Base-by-base conservation (phyloP, 2,113 vertebrate genomes). In the Lycaon pictus region DNA sequence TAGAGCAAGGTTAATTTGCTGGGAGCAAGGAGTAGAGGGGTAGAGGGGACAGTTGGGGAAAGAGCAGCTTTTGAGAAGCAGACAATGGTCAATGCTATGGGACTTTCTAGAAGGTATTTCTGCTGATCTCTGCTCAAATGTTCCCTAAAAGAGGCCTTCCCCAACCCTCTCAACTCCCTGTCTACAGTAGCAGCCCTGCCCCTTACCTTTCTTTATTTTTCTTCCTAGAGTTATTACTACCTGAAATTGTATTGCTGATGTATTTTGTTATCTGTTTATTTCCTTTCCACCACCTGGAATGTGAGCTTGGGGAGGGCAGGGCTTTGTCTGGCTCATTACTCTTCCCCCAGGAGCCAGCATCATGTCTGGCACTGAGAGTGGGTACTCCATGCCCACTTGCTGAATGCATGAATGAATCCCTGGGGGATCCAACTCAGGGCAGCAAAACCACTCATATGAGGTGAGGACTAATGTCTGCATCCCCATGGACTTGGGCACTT, bases 31-130 rank as follows among this genome's bases (percentile, higher is more conserved):
- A 85, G 19, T 6, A 67, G 27, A 48, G 6, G 37, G 15, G 15
- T 51, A 17, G n/a, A 27, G 37, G 43, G 10, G 19, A 32, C 4
- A 48, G 37, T 23, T 76, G 37, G 69, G 16, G 55, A 51, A 69
- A 92, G 9, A 83, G 43, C 29, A 29, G 20, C 53, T 95, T 95
- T 84, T 79, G 58, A 69, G 77, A 48, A 69, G 17, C 12, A 62
- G 76, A 83, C 3, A 62, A 11, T 88, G 53, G 74, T 37, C 37
- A 82, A 37, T 58, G 37, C 25, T 51, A 60, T 25, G 27, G 65
- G 25, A 27, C n/a, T 80, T 89, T 93, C 79, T 62, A 65, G 71
- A 95, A 80, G 88, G 27, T 11, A 7, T 77, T 63, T 95, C 79
- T 89, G 55, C 62, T 29, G 5, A 65, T 58, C n/a, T 80, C 29